Base-by-base conservation (phyloP, 35 echinoderm and acorn worm genomes). In the Heliocidaris tuberculata region DNA sequence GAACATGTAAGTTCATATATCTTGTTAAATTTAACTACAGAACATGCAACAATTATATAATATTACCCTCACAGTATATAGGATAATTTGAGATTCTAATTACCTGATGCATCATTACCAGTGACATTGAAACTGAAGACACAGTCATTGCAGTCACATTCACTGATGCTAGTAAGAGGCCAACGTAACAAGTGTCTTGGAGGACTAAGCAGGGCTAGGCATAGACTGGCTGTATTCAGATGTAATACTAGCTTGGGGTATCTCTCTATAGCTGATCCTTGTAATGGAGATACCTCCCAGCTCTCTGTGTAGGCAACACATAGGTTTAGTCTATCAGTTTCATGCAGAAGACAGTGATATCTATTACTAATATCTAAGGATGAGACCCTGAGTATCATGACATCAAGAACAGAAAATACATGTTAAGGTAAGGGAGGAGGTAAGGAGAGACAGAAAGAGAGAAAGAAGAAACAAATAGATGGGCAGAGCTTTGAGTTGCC, bases 171-270 rank as follows among this genome's bases (percentile, higher is more conserved):
- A n/a, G 91, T 30, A 13, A 93, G 47, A 59, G 91, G 91, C 91
- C 91, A 93, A 31, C 91, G 47, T 32, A 49, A n/a, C 9, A 93
- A 93, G 91, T 93, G 91, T 54, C 91, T 49, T 9, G 91, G 91
- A 31, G 91, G 91, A 93, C 50, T 59, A 0, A 93, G 47, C 11
- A 93, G 91, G 50, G 91, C 91, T 59, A 93, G 91, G 19, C 48
- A 93, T 16, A 93, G 50, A 31, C 91, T 93, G 91, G 91, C 31
- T 31, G 91, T 48, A 48, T 93, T 93, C 5, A 93, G 91, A 59
- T 93, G 91, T 32, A 93, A 48, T 3, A 93, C 48, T 5, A 93
- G 91, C 50, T 93, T 93, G 2, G 48, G 6, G 30, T 93, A 48
- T 19, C 56, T 31, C 21, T 93, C 48, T 49, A 59, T 54, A 30